Conservation (phyloP, 2,797 vertebrate genomes). For the Chromobotia macracanthus region DNA sequence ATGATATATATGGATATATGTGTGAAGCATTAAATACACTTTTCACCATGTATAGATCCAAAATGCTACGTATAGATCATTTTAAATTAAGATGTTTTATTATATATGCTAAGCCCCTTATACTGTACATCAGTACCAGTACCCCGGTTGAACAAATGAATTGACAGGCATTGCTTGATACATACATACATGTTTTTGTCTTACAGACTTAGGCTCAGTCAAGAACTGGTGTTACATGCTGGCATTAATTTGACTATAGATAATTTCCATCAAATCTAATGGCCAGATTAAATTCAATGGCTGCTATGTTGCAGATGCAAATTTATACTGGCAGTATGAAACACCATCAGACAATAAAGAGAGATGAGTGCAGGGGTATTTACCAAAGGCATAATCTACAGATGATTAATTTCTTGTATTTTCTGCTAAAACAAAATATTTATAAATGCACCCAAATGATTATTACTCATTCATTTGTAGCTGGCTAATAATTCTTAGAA, state of each 20-base stretch:
- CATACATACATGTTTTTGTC: neutral
- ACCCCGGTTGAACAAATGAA: neutral
- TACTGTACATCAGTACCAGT: neutral
- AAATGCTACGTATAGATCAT: neutral
- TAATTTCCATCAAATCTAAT: conserved; percentile 15
- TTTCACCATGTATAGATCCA: neutral
- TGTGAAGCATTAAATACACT: neutral
- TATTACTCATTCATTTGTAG: neutral
- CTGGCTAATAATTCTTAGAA: neutral
- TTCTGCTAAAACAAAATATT: neutral
- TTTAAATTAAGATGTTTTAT: neutral
- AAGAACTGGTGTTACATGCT: neutral
- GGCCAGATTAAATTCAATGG: conserved; percentile 16
- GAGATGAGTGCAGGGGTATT: neutral
- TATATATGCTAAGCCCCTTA: too few species aligned
- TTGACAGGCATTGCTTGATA: neutral
- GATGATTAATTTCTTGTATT: neutral
- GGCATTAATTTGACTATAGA: conserved; percentile 15
- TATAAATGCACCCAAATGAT: neutral
- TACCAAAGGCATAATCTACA: neutral
- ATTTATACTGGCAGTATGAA: neutral
- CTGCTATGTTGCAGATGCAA: neutral
- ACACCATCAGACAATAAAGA: neutral
- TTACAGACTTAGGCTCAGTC: neutral
- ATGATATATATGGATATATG: neutral